Evolutionary conservation across 2,797 vertebrate genomes (phyloP), one percentile per base, ranked within the genome.

Genomic region (Falco novaeseelandiae): DNA sequence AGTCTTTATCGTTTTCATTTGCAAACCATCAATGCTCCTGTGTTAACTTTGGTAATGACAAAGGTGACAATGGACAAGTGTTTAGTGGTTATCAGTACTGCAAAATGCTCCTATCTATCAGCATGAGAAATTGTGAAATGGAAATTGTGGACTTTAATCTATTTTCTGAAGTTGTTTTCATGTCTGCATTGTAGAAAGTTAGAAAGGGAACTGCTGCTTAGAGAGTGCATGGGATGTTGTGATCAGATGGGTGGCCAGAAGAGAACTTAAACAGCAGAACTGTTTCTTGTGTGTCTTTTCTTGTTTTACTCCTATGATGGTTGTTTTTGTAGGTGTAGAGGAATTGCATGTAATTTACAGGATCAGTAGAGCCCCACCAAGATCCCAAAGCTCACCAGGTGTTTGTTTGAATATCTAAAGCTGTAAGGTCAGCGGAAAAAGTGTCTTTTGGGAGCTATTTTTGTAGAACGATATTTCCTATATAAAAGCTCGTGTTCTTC

Each of bases 11-110:
- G 1, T 44, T 44, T 30, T 67, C 8, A 11, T 63, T 91, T 93
- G 49, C 0, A 3, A 87, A 17, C 48, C 16, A 12, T 34, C 0
- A 0, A 3, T 77, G 42, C 18, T 85, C 18, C 55, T 1, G 1
- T 76, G 22, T 81, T 87, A 49, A 49, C 82, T 42, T 58, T 30
- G 94, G 54, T 80, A 83, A 72, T 11, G 69, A 62, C 30, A 78
- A 40, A 70, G 40, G 51, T 1, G 10, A 40, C 22, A 71, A n/a
- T 34, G 40, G 83, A 54, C 34, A 6, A 46, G 23, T 29, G 9
- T 70, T 82, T 74, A 57, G 23, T 44, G 49, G 23, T 29, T 38
- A 58, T 6, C 20, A 4, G 23, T 69, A 10, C 36, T 63, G 46
- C 36, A 54, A 34, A 87, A 85, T 54, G 23, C 23, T 57, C 7